Evolutionary conservation across 2,797 vertebrate genomes (phyloP).

Genomic region (Sebastes vulpes): DNA sequence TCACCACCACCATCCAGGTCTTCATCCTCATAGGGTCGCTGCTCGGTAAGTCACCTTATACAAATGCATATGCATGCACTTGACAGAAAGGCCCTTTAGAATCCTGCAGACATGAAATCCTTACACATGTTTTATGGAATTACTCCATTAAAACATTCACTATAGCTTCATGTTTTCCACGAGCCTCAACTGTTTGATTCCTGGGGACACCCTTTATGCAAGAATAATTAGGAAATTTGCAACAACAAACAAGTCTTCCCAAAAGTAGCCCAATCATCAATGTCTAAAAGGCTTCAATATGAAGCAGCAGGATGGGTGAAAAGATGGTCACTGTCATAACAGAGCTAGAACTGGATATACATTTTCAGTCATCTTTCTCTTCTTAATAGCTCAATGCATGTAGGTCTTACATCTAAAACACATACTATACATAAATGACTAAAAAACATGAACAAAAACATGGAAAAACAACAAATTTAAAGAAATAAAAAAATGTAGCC

Average conservation of each 20-base stretch:
- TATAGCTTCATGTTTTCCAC: not conserved
- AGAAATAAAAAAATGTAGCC: no score
- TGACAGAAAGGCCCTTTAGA: not conserved
- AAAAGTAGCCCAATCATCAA: not conserved
- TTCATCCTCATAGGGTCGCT: constrained; percentile 94
- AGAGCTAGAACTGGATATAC: not conserved
- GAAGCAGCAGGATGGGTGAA: not conserved
- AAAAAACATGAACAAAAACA: not conserved
- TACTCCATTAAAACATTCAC: not conserved
- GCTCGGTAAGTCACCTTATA: constrained; percentile 85
- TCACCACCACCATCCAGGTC: constrained; percentile 91
- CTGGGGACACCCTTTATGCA: not conserved
- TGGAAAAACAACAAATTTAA: not conserved
- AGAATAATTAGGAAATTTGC: not conserved
- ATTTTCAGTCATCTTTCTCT: not conserved
- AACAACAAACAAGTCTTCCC: not conserved
- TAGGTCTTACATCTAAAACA: not conserved
- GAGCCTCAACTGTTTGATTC: not conserved
- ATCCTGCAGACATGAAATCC: not conserved
- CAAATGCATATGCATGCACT: not conserved
- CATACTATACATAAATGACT: constrained; percentile 2
- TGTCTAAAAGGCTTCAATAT: not conserved
- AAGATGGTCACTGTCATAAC: not conserved
- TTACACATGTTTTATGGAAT: not conserved
- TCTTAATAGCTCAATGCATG: not conserved